phyloP scores from a whole-genome alignment of 2,113 vertebrate genomes.

The Chaetodon trifascialis region DNA sequence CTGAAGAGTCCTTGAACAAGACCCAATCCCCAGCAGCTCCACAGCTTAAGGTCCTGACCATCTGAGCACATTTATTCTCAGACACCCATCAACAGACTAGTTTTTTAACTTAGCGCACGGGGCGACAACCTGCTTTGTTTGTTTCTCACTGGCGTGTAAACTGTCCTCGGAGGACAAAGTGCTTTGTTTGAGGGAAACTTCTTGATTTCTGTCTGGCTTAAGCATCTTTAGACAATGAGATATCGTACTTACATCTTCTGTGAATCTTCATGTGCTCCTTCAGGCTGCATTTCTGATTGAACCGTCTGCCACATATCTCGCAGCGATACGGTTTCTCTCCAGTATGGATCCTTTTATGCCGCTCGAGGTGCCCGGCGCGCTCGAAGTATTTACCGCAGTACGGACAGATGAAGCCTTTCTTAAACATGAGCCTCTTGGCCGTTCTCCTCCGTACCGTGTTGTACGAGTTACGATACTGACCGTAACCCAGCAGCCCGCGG shows the following conservation, averaged over 20 bases:
- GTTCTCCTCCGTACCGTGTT: constrained; percentile 52
- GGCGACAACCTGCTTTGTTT: background rate
- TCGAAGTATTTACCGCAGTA: constrained; percentile 78
- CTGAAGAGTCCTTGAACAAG: background rate
- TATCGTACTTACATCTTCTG: constrained; percentile 58
- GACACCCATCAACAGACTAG: background rate
- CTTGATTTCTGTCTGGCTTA: background rate
- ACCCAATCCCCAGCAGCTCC: background rate
- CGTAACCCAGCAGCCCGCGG: constrained; percentile 41
- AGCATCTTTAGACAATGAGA: background rate
- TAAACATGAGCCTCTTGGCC: constrained; percentile 69
- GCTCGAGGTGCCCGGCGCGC: constrained; percentile 70
- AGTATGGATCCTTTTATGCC: constrained; percentile 79
- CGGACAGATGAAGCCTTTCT: constrained; percentile 71
- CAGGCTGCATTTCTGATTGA: constrained; percentile 80
- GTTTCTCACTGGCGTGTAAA: background rate
- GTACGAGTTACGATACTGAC: constrained; percentile 46
- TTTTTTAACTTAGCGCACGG: background rate
- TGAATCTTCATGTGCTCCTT: constrained; percentile 82
- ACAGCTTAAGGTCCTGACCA: background rate
- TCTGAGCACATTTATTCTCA: background rate
- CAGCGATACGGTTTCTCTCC: constrained; percentile 79
- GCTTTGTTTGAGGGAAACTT: background rate
- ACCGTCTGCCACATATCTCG: constrained; percentile 71
- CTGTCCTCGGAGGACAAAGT: background rate